Conservation (phyloP, 2,888 invertebrate species). For the Patella caerulea region DNA sequence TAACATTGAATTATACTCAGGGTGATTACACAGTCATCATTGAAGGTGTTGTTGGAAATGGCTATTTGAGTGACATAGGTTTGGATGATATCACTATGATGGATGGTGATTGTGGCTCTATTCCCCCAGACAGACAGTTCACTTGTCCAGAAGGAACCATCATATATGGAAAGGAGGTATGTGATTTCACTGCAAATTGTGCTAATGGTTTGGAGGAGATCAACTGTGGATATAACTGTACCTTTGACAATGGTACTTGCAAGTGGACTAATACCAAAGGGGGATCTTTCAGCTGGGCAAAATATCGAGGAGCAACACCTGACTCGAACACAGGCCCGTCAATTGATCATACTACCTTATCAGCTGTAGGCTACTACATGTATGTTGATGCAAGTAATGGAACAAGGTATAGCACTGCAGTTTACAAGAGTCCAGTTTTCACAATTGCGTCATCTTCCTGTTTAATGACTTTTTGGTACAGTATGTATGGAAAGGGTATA, state of each 20-base stretch:
- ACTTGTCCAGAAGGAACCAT: slow-evolving; percentile 65
- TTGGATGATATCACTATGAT: slow-evolving; percentile 65
- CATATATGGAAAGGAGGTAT: slow-evolving; percentile 42
- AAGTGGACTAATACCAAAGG: slow-evolving; percentile 48
- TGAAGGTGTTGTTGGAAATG: slow-evolving; percentile 59
- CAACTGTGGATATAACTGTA: slow-evolving; percentile 62
- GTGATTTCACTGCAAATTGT: slow-evolving; percentile 63
- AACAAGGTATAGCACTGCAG: slow-evolving; percentile 36
- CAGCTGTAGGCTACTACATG: slow-evolving; percentile 61
- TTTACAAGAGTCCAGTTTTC: slow-evolving; percentile 52
- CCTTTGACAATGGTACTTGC: slow-evolving; percentile 63
- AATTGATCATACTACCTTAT: slow-evolving; percentile 58
- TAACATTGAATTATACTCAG: slow-evolving; percentile 46
- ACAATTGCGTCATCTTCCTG: slow-evolving; percentile 53
- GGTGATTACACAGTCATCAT: slow-evolving; percentile 49
- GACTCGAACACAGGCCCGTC: slow-evolving; percentile 56
- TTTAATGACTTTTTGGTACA: slow-evolving; percentile 60
- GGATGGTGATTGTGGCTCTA: slow-evolving; percentile 59
- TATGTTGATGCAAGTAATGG: slow-evolving; percentile 56
- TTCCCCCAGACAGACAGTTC: slow-evolving; percentile 64
- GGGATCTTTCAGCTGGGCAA: slow-evolving; percentile 52
- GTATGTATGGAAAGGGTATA: slow-evolving; percentile 54
- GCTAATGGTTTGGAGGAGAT: slow-evolving; percentile 57
- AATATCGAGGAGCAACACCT: slow-evolving; percentile 49
- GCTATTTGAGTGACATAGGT: slow-evolving; percentile 60